phyloP scores from a whole-genome alignment of 1,140 invertebrate species.

The Caenorhabditis brenneri region DNA sequence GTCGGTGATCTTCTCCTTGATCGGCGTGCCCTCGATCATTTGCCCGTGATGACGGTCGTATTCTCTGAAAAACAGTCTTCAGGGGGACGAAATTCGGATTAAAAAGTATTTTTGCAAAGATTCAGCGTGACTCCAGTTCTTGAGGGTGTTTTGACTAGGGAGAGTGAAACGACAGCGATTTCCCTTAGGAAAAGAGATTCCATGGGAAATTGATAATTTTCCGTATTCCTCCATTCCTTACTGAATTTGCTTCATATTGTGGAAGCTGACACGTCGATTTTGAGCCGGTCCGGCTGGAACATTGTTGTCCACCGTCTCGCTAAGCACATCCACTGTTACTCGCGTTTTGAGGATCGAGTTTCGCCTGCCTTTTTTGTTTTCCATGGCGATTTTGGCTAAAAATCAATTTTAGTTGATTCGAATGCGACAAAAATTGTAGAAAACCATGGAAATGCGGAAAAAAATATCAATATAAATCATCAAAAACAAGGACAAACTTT shows the following conservation, averaged over 20 bases:
- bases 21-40: not conserved
- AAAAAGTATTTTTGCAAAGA: too few species aligned
- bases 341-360: not conserved
- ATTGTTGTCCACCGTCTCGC: not conserved
- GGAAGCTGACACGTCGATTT: constrained; percentile 22
- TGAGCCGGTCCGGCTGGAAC: too few species aligned
- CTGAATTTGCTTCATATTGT: not conserved
- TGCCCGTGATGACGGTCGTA: not conserved
- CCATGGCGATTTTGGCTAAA: too few species aligned
- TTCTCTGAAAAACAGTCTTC: not conserved
- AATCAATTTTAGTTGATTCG: too few species aligned
- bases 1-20: not conserved
- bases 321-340: not conserved
- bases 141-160: too few species aligned
- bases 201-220: not conserved
- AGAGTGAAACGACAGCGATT: too few species aligned
- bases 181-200: not conserved
- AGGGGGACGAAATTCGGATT: too few species aligned
- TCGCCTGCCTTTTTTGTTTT: not conserved
- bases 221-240: not conserved
- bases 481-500: too few species aligned
- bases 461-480: too few species aligned
- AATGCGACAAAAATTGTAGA: too few species aligned
- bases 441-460: too few species aligned
- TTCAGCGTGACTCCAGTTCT: too few species aligned